Base-by-base conservation (phyloP, 2,888 invertebrate genomes). In the Andricus curvator region DNA sequence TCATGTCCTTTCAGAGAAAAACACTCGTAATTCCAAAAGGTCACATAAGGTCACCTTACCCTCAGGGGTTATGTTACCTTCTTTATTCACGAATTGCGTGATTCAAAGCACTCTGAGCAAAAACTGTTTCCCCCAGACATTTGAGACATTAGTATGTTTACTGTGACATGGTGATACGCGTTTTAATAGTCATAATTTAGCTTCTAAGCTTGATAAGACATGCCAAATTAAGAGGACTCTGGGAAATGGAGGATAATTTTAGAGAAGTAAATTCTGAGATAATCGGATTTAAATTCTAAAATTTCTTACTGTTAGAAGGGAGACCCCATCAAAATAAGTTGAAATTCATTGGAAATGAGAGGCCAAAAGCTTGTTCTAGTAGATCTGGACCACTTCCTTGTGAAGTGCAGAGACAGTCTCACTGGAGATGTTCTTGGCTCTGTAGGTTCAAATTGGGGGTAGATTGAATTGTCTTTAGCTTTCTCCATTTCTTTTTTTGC, bases 61-160 rank as follows among this genome's bases (percentile, higher is more conserved):
- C 74, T 33, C 51, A 13, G 33, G 56, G 56, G 33, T 33, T 37
- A 74, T 51, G 6, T 74, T 56, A n/a, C 20, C 33, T 74, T 33
- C 33, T 56, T 74, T 74, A 74, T 74, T 74, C 29, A 51, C 56
- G 33, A 74, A 74, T 74, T 37, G 74, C 74, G 74, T 74, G 74
- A 33, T 74, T 56, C 29, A 33, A 51, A 29, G 51, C 56, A 56
- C 70, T 70, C 29, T 48, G 74, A 33, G 20, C 74, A 56, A 56
- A 74, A 56, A 51, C 56, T 56, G 74, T 74, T 74, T 74, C 56
- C 70, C 70, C 51, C 29, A 74, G 51, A 48, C 51, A 74, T 56
- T 74, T 33, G 70, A 74, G 51, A 48, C 51, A 74, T 56, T 74
- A 51, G 70, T 51, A 74, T 33, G 33, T 56, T 74, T 37, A 33